Conservation (phyloP, 2,113 vertebrate species). For the Entomyzon cyanotis region DNA sequence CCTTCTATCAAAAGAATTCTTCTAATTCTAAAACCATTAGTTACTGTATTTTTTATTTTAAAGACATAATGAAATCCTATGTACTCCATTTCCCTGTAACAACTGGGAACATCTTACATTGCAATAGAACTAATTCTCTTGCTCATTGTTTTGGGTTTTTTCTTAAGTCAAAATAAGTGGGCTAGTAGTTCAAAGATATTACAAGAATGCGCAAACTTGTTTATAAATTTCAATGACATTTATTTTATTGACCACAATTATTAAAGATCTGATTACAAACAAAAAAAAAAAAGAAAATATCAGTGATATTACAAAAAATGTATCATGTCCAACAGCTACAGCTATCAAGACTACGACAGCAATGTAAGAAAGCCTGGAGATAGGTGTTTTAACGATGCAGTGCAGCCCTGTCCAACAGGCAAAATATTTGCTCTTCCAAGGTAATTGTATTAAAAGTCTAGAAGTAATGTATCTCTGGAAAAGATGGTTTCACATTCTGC, state of each 20-base stretch:
- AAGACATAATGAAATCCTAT: background rate
- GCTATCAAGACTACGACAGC: background rate
- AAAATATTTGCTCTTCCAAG: slow-evolving; percentile 24
- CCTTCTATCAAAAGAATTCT: background rate
- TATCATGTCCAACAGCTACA: background rate
- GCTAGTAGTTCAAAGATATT: background rate
- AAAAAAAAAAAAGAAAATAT: background rate
- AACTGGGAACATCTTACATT: background rate
- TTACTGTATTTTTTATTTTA: background rate
- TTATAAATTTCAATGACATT: background rate
- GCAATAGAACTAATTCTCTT: background rate
- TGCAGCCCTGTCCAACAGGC: background rate
- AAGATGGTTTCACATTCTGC: background rate
- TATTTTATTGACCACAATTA: background rate
- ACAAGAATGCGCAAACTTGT: background rate
- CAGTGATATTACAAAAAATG: background rate
- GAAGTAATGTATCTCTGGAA: background rate
- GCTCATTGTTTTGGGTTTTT: background rate
- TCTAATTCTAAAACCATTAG: background rate
- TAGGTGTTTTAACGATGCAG: background rate
- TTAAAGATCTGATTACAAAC: rapidly evolving
- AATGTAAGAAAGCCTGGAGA: background rate
- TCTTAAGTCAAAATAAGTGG: background rate
- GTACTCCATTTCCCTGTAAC: background rate
- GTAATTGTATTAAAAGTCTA: background rate